phyloP scores from a whole-genome alignment of 2,888 invertebrate species.

The Microctonus hyperodae region DNA sequence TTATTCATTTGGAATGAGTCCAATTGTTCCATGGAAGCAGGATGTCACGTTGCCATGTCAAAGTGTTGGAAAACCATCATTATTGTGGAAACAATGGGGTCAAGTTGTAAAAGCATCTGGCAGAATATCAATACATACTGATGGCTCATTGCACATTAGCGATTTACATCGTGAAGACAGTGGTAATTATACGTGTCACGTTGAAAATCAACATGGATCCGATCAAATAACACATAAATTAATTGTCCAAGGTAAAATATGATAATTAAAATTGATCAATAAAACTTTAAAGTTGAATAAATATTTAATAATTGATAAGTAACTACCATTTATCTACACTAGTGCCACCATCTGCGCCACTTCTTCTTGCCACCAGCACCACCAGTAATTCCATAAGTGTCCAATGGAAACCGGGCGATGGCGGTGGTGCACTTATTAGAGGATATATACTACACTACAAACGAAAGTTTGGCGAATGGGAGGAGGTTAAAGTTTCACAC shows the following conservation, averaged over 20 bases:
- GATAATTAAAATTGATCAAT: neutral
- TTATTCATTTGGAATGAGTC: conserved; percentile 61
- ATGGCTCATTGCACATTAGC: conserved; percentile 79
- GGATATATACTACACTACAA: conserved; percentile 92
- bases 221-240: conserved; percentile 84
- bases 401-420: conserved; percentile 83
- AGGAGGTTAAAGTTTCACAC: conserved; percentile 85
- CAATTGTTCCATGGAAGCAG: conserved; percentile 80
- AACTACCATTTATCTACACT: conserved; percentile 52
- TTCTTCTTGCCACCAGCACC: conserved; percentile 79
- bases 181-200: conserved; percentile 89
- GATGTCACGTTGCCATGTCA: conserved; percentile 83
- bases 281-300: neutral
- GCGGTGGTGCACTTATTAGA: conserved; percentile 70
- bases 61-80: conserved; percentile 82
- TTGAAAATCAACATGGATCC: conserved; percentile 83
- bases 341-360: conserved; percentile 88
- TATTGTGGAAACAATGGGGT: conserved; percentile 82
- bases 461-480: conserved; percentile 90
- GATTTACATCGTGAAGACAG: conserved; percentile 83
- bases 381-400: conserved; percentile 84
- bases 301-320: neutral
- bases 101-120: conserved; percentile 75
- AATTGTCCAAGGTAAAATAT: conserved; percentile 64
- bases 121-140: conserved; percentile 70